Base-by-base conservation (phyloP, 1,140 invertebrate species). In the Aphidius gifuensis region DNA sequence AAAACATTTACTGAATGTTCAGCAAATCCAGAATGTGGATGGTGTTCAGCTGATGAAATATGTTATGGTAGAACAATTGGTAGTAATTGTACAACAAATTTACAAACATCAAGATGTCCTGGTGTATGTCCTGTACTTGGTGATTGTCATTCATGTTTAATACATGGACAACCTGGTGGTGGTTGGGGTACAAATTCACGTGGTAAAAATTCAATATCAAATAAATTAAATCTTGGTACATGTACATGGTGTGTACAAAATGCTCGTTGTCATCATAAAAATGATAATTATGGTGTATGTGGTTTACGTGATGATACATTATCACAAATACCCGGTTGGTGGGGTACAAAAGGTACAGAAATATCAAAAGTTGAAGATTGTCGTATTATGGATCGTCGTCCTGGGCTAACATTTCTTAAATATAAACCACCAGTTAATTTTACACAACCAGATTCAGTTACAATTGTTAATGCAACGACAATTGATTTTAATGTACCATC, bases 181-280 rank as follows among this genome's bases (percentile, higher is more conserved):
- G 76, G 77, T 54, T 80, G 80, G 80, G 79, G 79, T 49, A 80
- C 75, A 9, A 82, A 74, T 63, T 68, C 73, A 9, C 72, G 73
- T 5, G 77, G 79, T 6, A 76, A 71, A 49, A 76, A 71, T 23
- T 92, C 90, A 0, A 88, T 92, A 23, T 90, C 90, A 38, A 88
- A 88, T 65, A 91, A 91, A 70, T 75, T 92, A 44, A 88, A 82
- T 60, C 77, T 91, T 3, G 88, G 89, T 46, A 87, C 92, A 57
- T 97, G 94, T 77, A 91, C 88, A 23, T 96, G 94, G 94, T 96
- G 93, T 76, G 93, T 96, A 1, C 92, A 96, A 74, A 94, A 94
- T 72, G 92, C 92, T 0, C 83, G 88, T n/a, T 96, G 94, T 75
- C 92, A 94, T 76, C 89, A 91, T 68, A 89, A 89, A 70, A 89